Percentiles rank a stretch among this genome's conserved stretches.
Conservation (phyloP, 2,888 invertebrate species). For the Drosophila borealis region DNA sequence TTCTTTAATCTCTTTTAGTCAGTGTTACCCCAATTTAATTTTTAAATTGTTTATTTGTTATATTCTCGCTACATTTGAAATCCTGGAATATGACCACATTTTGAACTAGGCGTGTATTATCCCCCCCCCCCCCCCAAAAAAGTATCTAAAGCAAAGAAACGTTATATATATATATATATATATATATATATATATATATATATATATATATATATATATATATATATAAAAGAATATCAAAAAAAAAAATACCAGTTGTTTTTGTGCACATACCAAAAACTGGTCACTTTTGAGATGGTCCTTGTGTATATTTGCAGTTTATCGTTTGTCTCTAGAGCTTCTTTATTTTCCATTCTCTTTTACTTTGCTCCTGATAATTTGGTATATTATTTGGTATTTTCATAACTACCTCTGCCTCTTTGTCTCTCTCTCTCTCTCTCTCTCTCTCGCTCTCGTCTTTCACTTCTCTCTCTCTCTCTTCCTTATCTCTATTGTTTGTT, state of each 20-base stretch:
- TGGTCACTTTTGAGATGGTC: slow-evolving; percentile 98
- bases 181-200: slow-evolving; percentile 1
- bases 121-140: slow-evolving; percentile 1
- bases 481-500: slow-evolving; percentile 34
- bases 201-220: slow-evolving; percentile 10
- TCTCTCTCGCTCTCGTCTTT: slow-evolving; percentile 44
- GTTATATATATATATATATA: slow-evolving; percentile 10
- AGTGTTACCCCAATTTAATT: not conserved
- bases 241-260: slow-evolving; percentile 10
- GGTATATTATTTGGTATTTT: slow-evolving; percentile 26
- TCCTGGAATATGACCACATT: slow-evolving; percentile 19
- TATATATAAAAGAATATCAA: not conserved
- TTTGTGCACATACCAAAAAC: slow-evolving; percentile 80
- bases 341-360: slow-evolving; percentile 19
- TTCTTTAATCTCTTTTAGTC: slow-evolving; percentile 6
- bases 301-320: slow-evolving; percentile 87
- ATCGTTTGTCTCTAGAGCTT: slow-evolving; percentile 36
- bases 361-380: slow-evolving; percentile 11
- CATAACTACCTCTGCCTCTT: slow-evolving; percentile 25
- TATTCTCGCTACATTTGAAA: slow-evolving; percentile 14
- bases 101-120: slow-evolving; percentile 25
- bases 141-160: slow-evolving; percentile 17
- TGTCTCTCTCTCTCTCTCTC: slow-evolving; percentile 33
- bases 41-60: not conserved
- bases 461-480: slow-evolving; percentile 26